These are phyloP conservation scores for Oligia fasciuncula DNA, from an alignment of 2,888 invertebrate species.

Conservation along the genomic window DNA sequence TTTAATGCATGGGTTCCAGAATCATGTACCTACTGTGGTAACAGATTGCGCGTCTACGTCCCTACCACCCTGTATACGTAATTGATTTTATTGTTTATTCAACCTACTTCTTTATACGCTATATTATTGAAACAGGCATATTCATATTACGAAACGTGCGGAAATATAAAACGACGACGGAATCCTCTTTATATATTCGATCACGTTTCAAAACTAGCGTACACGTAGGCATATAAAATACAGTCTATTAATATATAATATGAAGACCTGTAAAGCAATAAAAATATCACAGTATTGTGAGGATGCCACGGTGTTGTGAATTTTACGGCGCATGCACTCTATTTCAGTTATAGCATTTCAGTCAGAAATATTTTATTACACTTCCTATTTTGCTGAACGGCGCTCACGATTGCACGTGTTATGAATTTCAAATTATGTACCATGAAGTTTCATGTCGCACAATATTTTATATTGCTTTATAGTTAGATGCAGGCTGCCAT, in stretches of 20 bases:
- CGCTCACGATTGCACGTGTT: slow-evolving; percentile 83
- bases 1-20: neutral
- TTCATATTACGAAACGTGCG: slow-evolving; percentile 34
- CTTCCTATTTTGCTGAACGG: slow-evolving; percentile 83
- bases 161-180: slow-evolving; percentile 36
- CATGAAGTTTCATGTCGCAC: slow-evolving; percentile 72
- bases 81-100: slow-evolving; percentile 60
- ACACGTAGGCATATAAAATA: slow-evolving; percentile 55
- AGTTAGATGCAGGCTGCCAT: slow-evolving; percentile 68
- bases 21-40: neutral
- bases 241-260: slow-evolving; percentile 62
- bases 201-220: slow-evolving; percentile 47
- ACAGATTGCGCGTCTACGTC: neutral
- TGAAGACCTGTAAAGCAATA: slow-evolving; percentile 62
- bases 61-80: slow-evolving; percentile 19
- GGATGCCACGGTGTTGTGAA: slow-evolving; percentile 68
- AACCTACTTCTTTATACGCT: slow-evolving; percentile 12
- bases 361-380: slow-evolving; percentile 84
- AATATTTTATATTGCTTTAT: slow-evolving; percentile 75
- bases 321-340: slow-evolving; percentile 80
- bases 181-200: slow-evolving; percentile 44
- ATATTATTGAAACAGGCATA: slow-evolving; percentile 38
- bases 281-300: slow-evolving; percentile 65
- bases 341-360: slow-evolving; percentile 84
- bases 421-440: slow-evolving; percentile 83